Conservation (phyloP, 2,113 vertebrate species). For the Corythornis cristatus region DNA sequence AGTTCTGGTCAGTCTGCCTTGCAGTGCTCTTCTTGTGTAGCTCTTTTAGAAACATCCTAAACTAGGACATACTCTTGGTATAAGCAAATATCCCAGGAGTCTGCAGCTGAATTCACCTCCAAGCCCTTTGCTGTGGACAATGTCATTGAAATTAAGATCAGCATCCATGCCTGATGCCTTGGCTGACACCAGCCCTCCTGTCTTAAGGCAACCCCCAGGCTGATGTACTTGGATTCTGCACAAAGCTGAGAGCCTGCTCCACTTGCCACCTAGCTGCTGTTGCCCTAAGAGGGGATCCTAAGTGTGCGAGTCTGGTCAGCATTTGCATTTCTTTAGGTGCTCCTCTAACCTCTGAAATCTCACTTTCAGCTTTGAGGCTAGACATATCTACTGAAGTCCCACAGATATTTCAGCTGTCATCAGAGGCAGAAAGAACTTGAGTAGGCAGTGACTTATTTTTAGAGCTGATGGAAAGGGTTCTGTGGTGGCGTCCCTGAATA, state of each 20-base stretch:
- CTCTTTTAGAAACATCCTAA: background rate
- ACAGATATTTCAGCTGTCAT: background rate
- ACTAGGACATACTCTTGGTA: no score
- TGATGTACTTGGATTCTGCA: background rate
- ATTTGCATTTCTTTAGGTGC: background rate
- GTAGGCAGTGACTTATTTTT: background rate
- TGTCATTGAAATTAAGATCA: background rate
- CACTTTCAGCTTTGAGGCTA: background rate
- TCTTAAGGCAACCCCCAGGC: background rate
- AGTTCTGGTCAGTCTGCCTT: background rate
- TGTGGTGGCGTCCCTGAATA: background rate
- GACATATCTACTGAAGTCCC: background rate
- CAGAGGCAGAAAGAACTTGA: background rate
- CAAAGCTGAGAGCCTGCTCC: fast-evolving
- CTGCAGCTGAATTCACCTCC: background rate
- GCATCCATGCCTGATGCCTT: background rate
- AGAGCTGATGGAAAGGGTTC: background rate
- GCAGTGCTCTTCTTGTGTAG: background rate
- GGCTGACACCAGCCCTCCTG: fast-evolving
- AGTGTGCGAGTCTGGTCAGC: fast-evolving
- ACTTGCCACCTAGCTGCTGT: background rate
- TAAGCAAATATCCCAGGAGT: background rate
- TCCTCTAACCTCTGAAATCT: background rate
- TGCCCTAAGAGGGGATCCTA: fast-evolving
- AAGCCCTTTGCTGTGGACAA: background rate